phyloP scores from a whole-genome alignment of 2,113 vertebrate genomes.

The Noctilio leporinus region DNA sequence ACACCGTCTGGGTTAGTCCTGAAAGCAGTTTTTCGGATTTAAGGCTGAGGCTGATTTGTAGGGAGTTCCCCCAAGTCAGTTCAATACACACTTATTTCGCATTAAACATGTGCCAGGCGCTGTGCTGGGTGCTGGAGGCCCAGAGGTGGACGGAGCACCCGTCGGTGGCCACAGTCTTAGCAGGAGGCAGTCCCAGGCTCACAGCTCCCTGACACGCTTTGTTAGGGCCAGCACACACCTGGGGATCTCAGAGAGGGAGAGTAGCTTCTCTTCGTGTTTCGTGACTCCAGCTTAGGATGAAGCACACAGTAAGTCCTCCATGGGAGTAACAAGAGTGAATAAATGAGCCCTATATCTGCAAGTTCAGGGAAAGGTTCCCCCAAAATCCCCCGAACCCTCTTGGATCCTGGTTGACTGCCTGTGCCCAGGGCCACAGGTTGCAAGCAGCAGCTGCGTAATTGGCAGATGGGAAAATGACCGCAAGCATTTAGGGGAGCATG shows the following conservation, averaged over 20 bases:
- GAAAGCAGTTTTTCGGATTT: slow-evolving; percentile 25
- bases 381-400: background rate
- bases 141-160: background rate
- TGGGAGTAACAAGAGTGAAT: background rate
- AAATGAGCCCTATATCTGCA: background rate
- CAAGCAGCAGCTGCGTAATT: background rate
- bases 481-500: background rate
- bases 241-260: background rate
- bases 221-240: background rate
- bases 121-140: background rate
- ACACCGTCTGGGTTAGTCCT: slow-evolving; percentile 25
- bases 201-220: background rate
- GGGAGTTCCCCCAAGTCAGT: background rate
- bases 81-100: background rate
- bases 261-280: too few species aligned
- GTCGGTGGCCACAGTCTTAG: background rate
- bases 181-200: background rate
- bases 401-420: background rate
- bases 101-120: background rate
- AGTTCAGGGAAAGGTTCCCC: background rate
- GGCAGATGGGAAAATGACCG: background rate
- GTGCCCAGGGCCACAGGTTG: background rate
- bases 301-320: background rate
- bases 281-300: background rate
- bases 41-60: background rate